Conservation (phyloP, 2,888 invertebrate species). For the Protonemura montana region DNA sequence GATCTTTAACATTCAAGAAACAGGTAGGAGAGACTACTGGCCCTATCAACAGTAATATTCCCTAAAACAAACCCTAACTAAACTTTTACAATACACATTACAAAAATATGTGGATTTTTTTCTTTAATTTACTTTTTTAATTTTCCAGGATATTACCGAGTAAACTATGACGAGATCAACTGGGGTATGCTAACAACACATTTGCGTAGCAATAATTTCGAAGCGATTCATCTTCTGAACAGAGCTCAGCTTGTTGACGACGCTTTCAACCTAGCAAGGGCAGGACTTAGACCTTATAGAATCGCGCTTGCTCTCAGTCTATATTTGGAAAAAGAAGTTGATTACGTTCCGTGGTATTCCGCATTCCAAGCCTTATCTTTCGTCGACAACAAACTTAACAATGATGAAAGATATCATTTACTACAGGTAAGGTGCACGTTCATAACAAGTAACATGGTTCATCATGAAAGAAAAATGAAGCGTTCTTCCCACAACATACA, state of each 20-base stretch:
- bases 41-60: not conserved
- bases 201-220: slow-evolving; percentile 48
- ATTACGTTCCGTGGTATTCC: slow-evolving; percentile 64
- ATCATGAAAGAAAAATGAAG: too few species aligned
- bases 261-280: slow-evolving; percentile 59
- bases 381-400: slow-evolving; percentile 56
- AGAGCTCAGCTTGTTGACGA: slow-evolving; percentile 68
- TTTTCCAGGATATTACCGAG: slow-evolving; percentile 57
- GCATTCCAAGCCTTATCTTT: slow-evolving; percentile 60
- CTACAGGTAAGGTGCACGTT: not conserved
- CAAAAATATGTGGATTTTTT: too few species aligned
- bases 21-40: slow-evolving; percentile 63
- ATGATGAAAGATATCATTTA: slow-evolving; percentile 48
- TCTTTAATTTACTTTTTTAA: too few species aligned
- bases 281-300: slow-evolving; percentile 58
- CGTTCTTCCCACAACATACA: too few species aligned
- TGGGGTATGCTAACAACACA: slow-evolving; percentile 59
- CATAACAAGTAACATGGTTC: too few species aligned
- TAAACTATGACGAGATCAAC: slow-evolving; percentile 67
- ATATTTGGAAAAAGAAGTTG: slow-evolving; percentile 62
- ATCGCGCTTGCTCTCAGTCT: slow-evolving; percentile 61
- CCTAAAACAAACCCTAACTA: too few species aligned
- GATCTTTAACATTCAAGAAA: slow-evolving; percentile 77
- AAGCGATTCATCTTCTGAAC: slow-evolving; percentile 60
- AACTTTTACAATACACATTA: too few species aligned